phyloP scores from a whole-genome alignment of 2,113 vertebrate genomes.

The Lophura nycthemera region DNA sequence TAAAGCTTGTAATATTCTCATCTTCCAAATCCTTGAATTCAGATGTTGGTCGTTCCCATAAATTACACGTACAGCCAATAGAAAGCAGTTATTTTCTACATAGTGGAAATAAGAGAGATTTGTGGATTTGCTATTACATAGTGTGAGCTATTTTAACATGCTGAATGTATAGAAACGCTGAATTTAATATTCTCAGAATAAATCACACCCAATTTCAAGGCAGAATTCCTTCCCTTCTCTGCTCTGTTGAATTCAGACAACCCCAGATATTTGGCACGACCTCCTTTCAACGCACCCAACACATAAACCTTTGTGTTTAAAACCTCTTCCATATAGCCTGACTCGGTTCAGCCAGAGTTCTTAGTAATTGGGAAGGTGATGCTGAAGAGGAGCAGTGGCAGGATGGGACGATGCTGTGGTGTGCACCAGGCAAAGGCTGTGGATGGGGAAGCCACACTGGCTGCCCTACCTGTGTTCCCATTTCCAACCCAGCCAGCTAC shows the following conservation, averaged over 20 bases:
- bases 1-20: slow-evolving; percentile 24
- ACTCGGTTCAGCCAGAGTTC: not conserved
- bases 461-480: accelerated
- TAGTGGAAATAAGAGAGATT: slow-evolving; percentile 7
- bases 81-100: slow-evolving; percentile 22
- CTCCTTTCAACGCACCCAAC: not conserved
- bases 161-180: slow-evolving; percentile 23
- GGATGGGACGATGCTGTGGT: not conserved
- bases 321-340: not conserved
- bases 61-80: not conserved
- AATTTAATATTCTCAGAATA: slow-evolving; percentile 41
- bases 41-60: slow-evolving; percentile 1
- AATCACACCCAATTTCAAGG: slow-evolving; percentile 25
- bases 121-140: not conserved
- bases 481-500: not conserved
- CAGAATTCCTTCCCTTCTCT: slow-evolving; percentile 7
- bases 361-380: not conserved
- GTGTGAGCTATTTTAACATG: slow-evolving; percentile 20
- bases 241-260: slow-evolving; percentile 17
- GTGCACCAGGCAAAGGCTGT: not conserved
- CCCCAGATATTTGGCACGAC: slow-evolving; percentile 3
- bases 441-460: accelerated
- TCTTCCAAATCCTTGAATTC: slow-evolving; percentile 43
- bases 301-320: accelerated
- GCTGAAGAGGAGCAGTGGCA: not conserved